Percentiles rank a stretch among this genome's conserved stretches.
These are phyloP conservation scores for Mus spicilegus DNA, from an alignment of 2,113 vertebrate species.

Conservation along the genomic window DNA sequence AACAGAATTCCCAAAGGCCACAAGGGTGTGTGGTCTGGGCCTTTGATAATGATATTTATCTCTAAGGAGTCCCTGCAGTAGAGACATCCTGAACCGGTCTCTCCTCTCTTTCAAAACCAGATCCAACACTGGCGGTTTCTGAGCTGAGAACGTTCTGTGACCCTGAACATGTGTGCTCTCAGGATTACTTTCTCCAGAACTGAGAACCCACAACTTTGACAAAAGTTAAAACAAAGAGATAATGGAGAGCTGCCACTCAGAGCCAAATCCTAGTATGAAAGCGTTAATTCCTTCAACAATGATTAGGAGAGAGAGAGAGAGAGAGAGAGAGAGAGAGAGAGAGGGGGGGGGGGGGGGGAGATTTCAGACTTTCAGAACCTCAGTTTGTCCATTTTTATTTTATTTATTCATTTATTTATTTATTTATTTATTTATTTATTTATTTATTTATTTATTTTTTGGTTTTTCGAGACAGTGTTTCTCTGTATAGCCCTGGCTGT, in stretches of 20 bases:
- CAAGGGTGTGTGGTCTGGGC: not conserved
- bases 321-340: too few relatives aligned
- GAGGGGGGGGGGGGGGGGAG: too few relatives aligned
- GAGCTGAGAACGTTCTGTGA: not conserved
- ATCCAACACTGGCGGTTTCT: not conserved
- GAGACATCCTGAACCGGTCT: not conserved
- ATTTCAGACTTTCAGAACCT: not conserved
- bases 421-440: too few relatives aligned
- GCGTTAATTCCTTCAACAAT: not conserved
- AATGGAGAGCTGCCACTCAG: not conserved
- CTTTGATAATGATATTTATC: not conserved
- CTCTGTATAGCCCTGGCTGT: too few relatives aligned
- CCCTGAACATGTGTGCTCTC: rapidly evolving
- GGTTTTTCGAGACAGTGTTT: too few relatives aligned
- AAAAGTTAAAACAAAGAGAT: not conserved
- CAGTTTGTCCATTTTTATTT: not conserved
- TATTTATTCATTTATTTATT: too few relatives aligned
- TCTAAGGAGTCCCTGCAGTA: not conserved
- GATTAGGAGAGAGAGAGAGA: not conserved
- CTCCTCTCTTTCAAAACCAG: not conserved
- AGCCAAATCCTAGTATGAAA: not conserved
- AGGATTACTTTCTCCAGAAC: too few relatives aligned
- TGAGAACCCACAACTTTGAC: not conserved
- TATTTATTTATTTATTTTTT: too few relatives aligned
- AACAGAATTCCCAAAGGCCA: not conserved